A percentile compares a stretch with the other conserved stretches of the same genome.
Evolutionary conservation across 2,888 invertebrate genomes (phyloP).

Genomic region (Notodonta dromedarius): DNA sequence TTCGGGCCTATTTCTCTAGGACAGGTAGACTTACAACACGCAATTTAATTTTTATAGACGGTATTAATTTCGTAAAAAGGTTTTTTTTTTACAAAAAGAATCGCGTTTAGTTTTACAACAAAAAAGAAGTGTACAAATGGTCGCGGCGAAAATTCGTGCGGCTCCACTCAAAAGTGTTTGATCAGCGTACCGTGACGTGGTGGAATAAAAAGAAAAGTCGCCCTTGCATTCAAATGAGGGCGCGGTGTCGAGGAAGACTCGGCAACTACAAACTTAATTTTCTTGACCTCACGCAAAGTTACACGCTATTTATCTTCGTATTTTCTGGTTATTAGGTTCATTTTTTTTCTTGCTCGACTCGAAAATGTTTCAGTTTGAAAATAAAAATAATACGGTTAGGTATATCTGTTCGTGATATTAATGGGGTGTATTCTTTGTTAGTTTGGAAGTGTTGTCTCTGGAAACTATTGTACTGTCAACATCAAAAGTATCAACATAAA

Average conservation of each 20-base stretch:
- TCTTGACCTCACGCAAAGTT: slow-evolving; percentile 38
- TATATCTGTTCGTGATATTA: not conserved
- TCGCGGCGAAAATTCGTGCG: slow-evolving; percentile 41
- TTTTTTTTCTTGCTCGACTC: slow-evolving; percentile 12
- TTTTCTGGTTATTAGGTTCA: slow-evolving; percentile 11
- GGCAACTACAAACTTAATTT: slow-evolving; percentile 48
- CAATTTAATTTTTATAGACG: not conserved
- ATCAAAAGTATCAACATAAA: too few relatives aligned
- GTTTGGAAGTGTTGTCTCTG: not conserved
- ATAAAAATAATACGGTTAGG: not conserved
- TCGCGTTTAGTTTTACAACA: slow-evolving; percentile 19
- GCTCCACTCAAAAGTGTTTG: slow-evolving; percentile 56
- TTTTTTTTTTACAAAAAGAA: slow-evolving; percentile 9
- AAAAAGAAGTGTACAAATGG: slow-evolving; percentile 31
- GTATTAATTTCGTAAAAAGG: slow-evolving; percentile 7
- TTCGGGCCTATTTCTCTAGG: not conserved
- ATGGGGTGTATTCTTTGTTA: not conserved
- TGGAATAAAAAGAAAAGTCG: slow-evolving; percentile 51
- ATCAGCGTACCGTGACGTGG: slow-evolving; percentile 57
- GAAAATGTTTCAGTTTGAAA: not conserved
- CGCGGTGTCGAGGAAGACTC: slow-evolving; percentile 40
- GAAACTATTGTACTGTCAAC: too few relatives aligned
- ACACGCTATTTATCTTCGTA: slow-evolving; percentile 13
- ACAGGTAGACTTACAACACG: not conserved
- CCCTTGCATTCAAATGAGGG: slow-evolving; percentile 60